Percentiles rank a stretch among this genome's conserved stretches.
phyloP scores from a whole-genome alignment of 2,797 vertebrate genomes.

The Phrynocephalus vlangalii region DNA sequence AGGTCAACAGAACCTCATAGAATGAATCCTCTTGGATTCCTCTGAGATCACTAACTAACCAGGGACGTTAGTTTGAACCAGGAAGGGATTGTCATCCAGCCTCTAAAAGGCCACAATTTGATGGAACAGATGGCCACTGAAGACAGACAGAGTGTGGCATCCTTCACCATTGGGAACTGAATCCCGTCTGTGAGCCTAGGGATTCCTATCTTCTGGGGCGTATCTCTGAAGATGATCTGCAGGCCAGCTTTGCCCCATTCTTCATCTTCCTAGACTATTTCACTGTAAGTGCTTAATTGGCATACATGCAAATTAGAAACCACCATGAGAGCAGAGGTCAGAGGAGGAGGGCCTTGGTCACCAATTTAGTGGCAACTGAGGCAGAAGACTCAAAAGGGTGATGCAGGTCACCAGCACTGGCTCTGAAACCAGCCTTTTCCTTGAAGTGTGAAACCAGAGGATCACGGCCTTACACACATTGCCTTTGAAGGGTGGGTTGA shows the following conservation, averaged over 20 bases:
- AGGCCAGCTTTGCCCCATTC: neutral
- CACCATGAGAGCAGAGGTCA: constrained; percentile 30
- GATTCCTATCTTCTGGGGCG: no score
- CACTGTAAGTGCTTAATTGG: constrained; percentile 6
- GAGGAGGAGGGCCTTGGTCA: neutral
- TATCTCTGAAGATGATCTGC: neutral
- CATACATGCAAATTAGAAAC: neutral
- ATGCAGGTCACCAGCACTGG: neutral
- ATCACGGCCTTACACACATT: constrained; percentile 2
- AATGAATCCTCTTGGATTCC: no score
- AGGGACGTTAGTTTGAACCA: no score
- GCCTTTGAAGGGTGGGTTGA: constrained; percentile 30
- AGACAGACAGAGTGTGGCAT: no score
- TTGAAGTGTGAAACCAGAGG: neutral
- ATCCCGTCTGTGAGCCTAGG: no score
- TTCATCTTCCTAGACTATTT: neutral
- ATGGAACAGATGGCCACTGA: no score
- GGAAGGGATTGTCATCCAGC: no score
- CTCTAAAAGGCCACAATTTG: no score
- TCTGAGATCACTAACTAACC: no score
- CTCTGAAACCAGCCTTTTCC: constrained; percentile 11
- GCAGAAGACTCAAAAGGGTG: constrained; percentile 9
- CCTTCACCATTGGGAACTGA: no score
- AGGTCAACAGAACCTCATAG: no score
- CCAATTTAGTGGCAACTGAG: constrained; percentile 22